A percentile compares a stretch with the other conserved stretches of the same genome.
These are phyloP conservation scores for Hirtodrosophila confusa DNA, from an alignment of 2,888 invertebrate genomes.

Conservation along the genomic window DNA sequence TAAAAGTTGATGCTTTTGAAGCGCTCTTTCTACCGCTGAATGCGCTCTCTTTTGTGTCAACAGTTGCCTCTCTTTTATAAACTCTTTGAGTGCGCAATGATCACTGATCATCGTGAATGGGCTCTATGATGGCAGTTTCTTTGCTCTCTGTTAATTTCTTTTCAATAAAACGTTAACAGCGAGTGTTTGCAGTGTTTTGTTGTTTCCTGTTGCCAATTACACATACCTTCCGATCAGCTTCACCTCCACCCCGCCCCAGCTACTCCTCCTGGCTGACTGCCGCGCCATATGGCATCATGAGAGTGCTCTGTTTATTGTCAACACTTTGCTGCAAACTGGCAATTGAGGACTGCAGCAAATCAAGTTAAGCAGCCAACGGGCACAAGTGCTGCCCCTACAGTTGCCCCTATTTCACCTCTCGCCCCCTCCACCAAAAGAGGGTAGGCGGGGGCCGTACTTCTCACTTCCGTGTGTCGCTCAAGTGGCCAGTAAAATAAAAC, in stretches of 20 bases:
- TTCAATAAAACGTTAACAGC: too few relatives aligned
- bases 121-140: too few relatives aligned
- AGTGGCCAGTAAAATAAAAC: constrained; percentile 13
- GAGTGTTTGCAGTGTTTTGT: too few relatives aligned
- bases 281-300: constrained; percentile 12
- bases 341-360: constrained; percentile 24
- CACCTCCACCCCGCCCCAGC: background rate
- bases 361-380: constrained; percentile 26
- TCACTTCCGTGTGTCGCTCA: constrained; percentile 41
- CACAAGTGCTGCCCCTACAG: background rate
- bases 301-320: constrained; percentile 34
- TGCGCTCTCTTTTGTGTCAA: too few relatives aligned
- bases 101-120: too few relatives aligned
- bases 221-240: constrained; percentile 12
- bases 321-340: constrained; percentile 26
- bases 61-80: too few relatives aligned
- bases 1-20: too few relatives aligned
- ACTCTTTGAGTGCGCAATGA: too few relatives aligned
- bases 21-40: too few relatives aligned
- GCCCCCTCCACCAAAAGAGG: background rate
- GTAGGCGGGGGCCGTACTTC: constrained; percentile 15
- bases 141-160: too few relatives aligned
- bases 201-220: constrained; percentile 46
- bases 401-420: background rate
- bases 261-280: background rate